Evolutionary conservation across 2,797 vertebrate species (phyloP).

Genomic region (Enoplosus armatus): DNA sequence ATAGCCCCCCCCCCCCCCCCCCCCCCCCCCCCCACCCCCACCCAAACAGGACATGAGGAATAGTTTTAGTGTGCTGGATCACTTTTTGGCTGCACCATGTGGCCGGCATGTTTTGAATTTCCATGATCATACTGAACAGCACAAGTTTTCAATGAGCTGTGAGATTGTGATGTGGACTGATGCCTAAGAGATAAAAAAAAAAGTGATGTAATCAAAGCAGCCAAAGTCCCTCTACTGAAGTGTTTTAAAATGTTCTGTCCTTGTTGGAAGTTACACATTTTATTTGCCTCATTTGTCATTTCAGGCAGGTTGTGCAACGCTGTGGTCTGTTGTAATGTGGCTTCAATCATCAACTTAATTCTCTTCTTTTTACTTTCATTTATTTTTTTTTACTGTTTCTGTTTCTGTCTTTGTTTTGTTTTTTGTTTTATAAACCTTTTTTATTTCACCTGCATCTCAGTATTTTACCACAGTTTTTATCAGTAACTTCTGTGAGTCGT

Average conservation of each 20-base stretch:
- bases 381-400: neutral
- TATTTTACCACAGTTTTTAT: neutral
- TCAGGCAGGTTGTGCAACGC: conserved; percentile 20
- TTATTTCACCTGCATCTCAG: neutral
- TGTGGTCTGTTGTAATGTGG: conserved; percentile 44
- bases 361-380: neutral
- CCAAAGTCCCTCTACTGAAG: neutral
- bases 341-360: conserved; percentile 27
- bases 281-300: conserved; percentile 44
- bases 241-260: conserved; percentile 37
- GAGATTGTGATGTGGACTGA: conserved; percentile 33
- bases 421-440: neutral
- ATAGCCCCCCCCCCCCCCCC: no score
- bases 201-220: conserved; percentile 17
- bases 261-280: conserved; percentile 26
- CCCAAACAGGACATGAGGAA: conserved; percentile 33
- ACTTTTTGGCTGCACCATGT: conserved; percentile 42
- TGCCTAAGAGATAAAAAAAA: conserved; percentile 12
- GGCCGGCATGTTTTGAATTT: conserved; percentile 43
- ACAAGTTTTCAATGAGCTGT: conserved; percentile 34
- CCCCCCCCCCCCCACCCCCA: no score
- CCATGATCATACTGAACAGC: conserved; percentile 2
- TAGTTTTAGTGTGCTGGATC: conserved; percentile 13
- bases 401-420: neutral
- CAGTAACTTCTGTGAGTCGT: neutral